A percentile compares a stretch with the other conserved stretches of the same genome.
Conservation (phyloP, 2,797 vertebrate species). For the Rhynchotus rufescens region DNA sequence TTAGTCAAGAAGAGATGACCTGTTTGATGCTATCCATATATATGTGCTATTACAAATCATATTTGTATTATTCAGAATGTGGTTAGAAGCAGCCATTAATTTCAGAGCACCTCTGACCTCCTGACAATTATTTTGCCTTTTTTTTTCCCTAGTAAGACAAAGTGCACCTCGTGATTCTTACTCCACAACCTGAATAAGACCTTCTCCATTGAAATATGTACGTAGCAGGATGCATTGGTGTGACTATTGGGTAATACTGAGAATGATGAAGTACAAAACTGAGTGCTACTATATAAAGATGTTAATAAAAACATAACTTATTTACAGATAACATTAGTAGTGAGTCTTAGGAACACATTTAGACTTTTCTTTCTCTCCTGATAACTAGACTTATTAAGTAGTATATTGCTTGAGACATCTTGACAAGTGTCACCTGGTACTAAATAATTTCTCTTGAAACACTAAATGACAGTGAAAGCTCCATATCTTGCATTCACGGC, state of each 20-base stretch:
- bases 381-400: background rate
- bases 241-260: background rate
- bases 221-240: background rate
- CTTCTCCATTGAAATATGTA: background rate
- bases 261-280: background rate
- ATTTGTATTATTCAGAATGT: background rate
- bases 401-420: background rate
- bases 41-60: background rate
- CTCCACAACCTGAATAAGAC: background rate
- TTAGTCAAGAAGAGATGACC: background rate
- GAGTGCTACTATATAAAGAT: background rate
- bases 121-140: background rate
- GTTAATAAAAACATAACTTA: background rate
- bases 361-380: background rate
- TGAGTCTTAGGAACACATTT: background rate
- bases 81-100: background rate
- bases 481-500: background rate
- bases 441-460: background rate
- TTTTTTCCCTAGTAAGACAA: background rate
- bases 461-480: background rate
- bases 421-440: accelerated
- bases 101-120: background rate
- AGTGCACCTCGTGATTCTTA: background rate
- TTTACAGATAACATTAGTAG: background rate
- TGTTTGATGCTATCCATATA: background rate